Evolutionary conservation across 2,888 invertebrate species (phyloP).

Genomic region (Lasiommata megera): DNA sequence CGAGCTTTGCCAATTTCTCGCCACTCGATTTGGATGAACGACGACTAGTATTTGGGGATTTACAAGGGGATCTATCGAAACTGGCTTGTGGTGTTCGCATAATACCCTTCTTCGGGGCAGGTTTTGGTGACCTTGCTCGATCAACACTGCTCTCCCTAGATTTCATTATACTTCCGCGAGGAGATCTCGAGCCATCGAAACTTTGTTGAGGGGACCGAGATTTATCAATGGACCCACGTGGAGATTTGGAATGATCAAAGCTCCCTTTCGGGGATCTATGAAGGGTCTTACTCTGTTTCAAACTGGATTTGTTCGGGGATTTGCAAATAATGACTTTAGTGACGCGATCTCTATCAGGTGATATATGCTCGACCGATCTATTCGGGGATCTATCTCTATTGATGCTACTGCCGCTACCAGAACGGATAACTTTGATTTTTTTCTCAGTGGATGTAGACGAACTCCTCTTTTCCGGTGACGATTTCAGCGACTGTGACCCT

Average conservation of each 20-base stretch:
- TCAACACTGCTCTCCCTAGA: constrained; percentile 72
- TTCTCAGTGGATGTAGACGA: constrained; percentile 51
- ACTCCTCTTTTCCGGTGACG: constrained; percentile 68
- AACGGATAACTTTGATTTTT: constrained; percentile 75
- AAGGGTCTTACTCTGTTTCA: constrained; percentile 65
- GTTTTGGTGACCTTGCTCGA: constrained; percentile 70
- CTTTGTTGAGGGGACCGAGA: constrained; percentile 81
- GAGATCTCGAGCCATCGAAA: constrained; percentile 74
- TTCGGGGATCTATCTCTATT: constrained; percentile 71
- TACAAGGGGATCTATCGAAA: constrained; percentile 71
- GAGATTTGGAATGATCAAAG: constrained; percentile 73
- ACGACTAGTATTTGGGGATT: constrained; percentile 70
- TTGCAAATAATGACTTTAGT: constrained; percentile 77
- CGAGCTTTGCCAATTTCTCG: constrained; percentile 69
- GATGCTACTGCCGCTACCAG: constrained; percentile 78
- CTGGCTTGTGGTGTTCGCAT: constrained; percentile 78
- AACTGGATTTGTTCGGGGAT: constrained; percentile 73
- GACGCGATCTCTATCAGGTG: constrained; percentile 70
- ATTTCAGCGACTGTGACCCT: constrained; percentile 76
- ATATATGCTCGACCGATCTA: constrained; percentile 51
- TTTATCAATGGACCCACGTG: constrained; percentile 81
- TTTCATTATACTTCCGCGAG: constrained; percentile 75
- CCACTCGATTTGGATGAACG: constrained; percentile 66
- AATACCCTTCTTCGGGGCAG: constrained; percentile 74
- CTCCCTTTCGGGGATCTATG: constrained; percentile 80